Base-by-base conservation (phyloP, 2,888 invertebrate genomes). In the Oasisia sp. region DNA sequence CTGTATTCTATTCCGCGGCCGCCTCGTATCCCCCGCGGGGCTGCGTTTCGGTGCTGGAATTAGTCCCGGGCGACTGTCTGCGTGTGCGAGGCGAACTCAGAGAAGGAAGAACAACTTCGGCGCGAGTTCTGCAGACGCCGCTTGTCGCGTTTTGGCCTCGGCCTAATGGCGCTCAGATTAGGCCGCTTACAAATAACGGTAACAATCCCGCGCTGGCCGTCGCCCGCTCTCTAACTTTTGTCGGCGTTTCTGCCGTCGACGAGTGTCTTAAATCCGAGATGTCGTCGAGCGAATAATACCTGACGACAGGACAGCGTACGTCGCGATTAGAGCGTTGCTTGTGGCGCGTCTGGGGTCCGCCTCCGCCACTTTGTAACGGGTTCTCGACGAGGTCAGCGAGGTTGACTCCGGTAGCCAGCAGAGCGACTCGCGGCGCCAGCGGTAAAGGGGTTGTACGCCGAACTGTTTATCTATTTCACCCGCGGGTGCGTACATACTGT, bases 61-160 rank as follows among this genome's bases (percentile, higher is more conserved):
- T 74, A 74, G n/a, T 74, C 74, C 74, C 27, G 74, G 74, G 74
- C 74, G 74, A 74, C 74, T 74, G 74, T 74, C 74, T 74, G 74
- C 50, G 14, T 50, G 50, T 74, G 74, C 7, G 27, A n/a, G 74
- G n/a, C 74, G 19, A 74, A 74, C 27, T 74, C 74, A 74, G 74
- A 74, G 74, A 74, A 74, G 74, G 74, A 74, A 74, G 74, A 74
- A 74, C 74, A 74, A 74, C 74, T 74, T 74, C 74, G 74, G n/a
- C 27, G 27, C 74, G 74, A 74, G 74, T 27, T 27, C n/a, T 19
- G 74, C 74, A 74, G 74, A n/a, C 74, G 74, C 74, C 74, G 19
- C 27, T 74, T 74, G 74, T 74, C 74, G n/a, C 74, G 74, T 74
- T n/a, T 7, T 27, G 74, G 74, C 74, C 7, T 27, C 74, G 74